Conservation (phyloP, 2,113 vertebrate genomes). For the Regulus satrapa region DNA sequence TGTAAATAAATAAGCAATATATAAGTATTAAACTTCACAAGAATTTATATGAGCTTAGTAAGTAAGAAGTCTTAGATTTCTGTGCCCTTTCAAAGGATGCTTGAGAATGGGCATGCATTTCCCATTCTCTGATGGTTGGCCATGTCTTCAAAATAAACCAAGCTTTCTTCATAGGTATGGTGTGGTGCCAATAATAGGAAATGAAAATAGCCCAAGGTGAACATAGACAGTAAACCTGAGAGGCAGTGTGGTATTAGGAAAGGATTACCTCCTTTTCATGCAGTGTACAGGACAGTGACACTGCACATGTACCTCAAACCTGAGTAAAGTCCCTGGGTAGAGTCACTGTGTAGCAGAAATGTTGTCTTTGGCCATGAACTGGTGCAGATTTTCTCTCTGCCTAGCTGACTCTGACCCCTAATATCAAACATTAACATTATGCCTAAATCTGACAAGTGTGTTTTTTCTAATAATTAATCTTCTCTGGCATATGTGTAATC, state of each 20-base stretch:
- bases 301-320: background rate
- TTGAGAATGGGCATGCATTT: background rate
- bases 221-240: background rate
- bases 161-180: background rate
- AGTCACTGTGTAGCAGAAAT: background rate
- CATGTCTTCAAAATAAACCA: background rate
- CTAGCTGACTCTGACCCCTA: background rate
- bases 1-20: background rate
- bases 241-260: background rate
- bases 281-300: background rate
- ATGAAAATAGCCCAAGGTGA: background rate
- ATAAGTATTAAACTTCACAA: background rate
- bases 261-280: background rate
- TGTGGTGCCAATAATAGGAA: background rate
- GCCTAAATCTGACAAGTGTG: background rate
- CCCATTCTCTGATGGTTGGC: background rate
- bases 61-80: background rate
- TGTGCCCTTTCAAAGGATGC: background rate
- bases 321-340: background rate
- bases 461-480: background rate
- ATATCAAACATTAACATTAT: background rate
- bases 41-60: background rate
- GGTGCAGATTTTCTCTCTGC: background rate
- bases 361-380: background rate
- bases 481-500: background rate